A percentile compares a stretch with the other conserved stretches of the same genome.
phyloP scores from a whole-genome alignment of 1,140 invertebrate genomes.

The Diabrotica undecimpunctata region DNA sequence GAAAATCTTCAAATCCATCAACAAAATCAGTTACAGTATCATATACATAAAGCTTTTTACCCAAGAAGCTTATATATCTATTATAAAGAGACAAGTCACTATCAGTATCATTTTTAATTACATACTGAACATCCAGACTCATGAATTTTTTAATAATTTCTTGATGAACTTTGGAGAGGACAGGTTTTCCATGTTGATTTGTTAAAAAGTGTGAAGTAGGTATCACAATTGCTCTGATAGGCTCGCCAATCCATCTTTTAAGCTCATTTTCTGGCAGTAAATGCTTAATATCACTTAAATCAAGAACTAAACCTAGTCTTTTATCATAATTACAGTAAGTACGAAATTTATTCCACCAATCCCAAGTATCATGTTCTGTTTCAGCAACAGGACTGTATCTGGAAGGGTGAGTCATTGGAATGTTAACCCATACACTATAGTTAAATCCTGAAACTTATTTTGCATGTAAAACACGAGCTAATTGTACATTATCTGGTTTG shows the following conservation, averaged over 20 bases:
- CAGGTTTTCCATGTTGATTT: conserved; percentile 80
- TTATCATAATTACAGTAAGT: conserved; percentile 70
- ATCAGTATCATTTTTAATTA: conserved; percentile 68
- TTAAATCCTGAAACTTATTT: conserved; percentile 51
- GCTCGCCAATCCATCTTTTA: conserved; percentile 88
- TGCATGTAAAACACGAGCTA: conserved; percentile 67
- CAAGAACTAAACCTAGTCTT: conserved; percentile 66
- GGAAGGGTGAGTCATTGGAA: conserved; percentile 64
- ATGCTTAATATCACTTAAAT: conserved; percentile 58
- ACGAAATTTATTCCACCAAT: conserved; percentile 86
- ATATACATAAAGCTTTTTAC: conserved; percentile 54
- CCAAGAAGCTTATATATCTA: conserved; percentile 83
- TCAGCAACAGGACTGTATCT: conserved; percentile 52
- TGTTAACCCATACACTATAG: conserved; percentile 64
- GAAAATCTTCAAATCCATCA: conserved; percentile 78
- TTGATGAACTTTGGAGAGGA: conserved; percentile 83
- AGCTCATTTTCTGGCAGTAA: conserved; percentile 64
- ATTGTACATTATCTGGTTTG: conserved; percentile 61
- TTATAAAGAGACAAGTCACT: conserved; percentile 61
- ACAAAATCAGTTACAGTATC: conserved; percentile 40
- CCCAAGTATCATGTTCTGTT: conserved; percentile 64
- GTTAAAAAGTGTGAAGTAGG: conserved; percentile 77
- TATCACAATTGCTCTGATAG: conserved; percentile 80
- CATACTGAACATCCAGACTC: conserved; percentile 71
- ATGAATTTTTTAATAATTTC: conserved; percentile 66